Evolutionary conservation across 2,888 invertebrate genomes (phyloP).

Genomic region (Yponomeuta malinellus): DNA sequence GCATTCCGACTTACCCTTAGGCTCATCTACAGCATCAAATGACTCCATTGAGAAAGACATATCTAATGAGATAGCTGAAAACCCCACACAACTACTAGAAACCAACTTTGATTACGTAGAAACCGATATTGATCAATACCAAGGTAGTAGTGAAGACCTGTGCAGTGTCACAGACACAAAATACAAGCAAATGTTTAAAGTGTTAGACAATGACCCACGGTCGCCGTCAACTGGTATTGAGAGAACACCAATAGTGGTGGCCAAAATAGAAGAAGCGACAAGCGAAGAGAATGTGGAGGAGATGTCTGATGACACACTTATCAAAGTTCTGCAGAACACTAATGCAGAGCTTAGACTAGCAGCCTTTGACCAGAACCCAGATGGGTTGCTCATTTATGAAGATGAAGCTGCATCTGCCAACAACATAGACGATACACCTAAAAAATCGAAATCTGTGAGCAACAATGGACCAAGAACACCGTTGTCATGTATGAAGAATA

Average conservation of each 20-base stretch:
- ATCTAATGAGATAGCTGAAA: constrained; percentile 39
- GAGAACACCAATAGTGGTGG: constrained; percentile 64
- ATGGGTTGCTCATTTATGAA: constrained; percentile 76
- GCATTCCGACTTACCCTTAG: constrained; percentile 50
- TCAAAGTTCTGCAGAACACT: constrained; percentile 58
- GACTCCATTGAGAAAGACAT: constrained; percentile 55
- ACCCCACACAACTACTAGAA: constrained; percentile 69
- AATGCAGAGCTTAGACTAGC: constrained; percentile 49
- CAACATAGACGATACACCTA: constrained; percentile 44
- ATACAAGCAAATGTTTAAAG: constrained; percentile 32
- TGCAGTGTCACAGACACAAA: constrained; percentile 23
- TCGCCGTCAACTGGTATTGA: constrained; percentile 67
- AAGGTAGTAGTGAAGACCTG: constrained; percentile 31
- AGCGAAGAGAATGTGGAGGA: constrained; percentile 57
- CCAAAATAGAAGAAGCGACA: constrained; percentile 37
- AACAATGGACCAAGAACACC: constrained; percentile 62
- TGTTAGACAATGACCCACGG: constrained; percentile 59
- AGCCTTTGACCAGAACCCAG: constrained; percentile 49
- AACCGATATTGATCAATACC: constrained; percentile 36
- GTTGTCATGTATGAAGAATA: constrained; percentile 70
- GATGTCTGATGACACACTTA: constrained; percentile 65
- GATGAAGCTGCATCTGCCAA: constrained; percentile 49
- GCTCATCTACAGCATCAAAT: constrained; percentile 60
- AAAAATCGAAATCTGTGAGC: constrained; percentile 49
- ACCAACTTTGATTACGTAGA: constrained; percentile 78